Conservation (phyloP, 2,888 invertebrate species). For the Galerucella pusilla region DNA sequence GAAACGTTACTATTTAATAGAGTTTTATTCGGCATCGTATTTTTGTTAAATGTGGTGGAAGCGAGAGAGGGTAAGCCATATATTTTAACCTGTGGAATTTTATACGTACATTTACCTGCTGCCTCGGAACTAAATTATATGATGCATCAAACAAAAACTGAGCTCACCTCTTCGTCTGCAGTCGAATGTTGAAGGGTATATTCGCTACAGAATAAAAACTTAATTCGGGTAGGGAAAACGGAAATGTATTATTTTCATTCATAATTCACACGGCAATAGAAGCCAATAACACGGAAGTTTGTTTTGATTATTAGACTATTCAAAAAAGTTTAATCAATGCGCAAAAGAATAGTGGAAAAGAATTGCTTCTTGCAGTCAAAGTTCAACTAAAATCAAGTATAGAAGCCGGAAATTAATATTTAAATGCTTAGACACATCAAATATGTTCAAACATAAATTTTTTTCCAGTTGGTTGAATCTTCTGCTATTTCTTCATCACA, state of each 20-base stretch:
- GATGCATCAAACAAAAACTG: background rate
- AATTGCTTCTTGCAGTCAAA: no score
- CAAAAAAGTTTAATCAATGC: no score
- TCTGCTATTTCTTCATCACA: no score
- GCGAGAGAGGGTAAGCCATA: slow-evolving; percentile 35
- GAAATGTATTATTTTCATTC: background rate
- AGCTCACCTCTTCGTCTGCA: background rate
- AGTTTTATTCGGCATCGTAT: slow-evolving; percentile 47
- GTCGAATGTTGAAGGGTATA: background rate
- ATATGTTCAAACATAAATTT: no score
- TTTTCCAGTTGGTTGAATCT: no score
- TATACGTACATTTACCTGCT: slow-evolving; percentile 23
- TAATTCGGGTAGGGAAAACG: background rate
- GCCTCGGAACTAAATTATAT: slow-evolving; percentile 20
- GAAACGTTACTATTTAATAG: slow-evolving; percentile 48
- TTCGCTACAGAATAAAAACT: background rate
- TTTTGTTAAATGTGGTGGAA: slow-evolving; percentile 46
- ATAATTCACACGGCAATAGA: no score
- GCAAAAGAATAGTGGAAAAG: no score
- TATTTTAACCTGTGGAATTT: slow-evolving; percentile 34
- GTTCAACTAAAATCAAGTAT: no score
- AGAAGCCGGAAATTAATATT: no score
- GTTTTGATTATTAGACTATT: no score
- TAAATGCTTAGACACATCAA: no score
- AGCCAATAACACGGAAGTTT: no score